phyloP scores from a whole-genome alignment of 2,113 vertebrate species.

The Grammomys dolichurus region DNA sequence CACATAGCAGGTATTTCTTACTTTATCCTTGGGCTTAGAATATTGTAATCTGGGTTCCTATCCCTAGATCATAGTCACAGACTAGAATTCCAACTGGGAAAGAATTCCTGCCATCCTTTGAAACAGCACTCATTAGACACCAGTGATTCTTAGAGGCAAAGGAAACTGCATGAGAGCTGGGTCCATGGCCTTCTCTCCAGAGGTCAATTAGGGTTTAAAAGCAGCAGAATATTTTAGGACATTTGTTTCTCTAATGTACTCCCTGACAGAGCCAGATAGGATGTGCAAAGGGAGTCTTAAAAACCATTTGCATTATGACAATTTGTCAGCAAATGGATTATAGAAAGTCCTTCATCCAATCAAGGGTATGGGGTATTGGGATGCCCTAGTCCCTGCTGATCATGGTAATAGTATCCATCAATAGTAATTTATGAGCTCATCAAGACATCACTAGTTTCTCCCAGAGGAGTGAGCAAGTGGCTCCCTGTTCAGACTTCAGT shows the following conservation, averaged over 20 bases:
- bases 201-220: constrained; percentile 71
- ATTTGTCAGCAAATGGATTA: constrained; percentile 56
- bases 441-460: background rate
- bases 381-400: constrained; percentile 38
- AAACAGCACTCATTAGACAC: background rate
- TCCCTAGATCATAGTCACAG: constrained; percentile 19
- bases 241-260: constrained; percentile 33
- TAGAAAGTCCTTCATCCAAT: constrained; percentile 45
- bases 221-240: constrained; percentile 61
- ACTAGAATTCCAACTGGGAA: constrained; percentile 5
- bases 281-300: constrained; percentile 45
- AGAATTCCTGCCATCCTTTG: constrained; percentile 47
- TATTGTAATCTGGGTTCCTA: constrained; percentile 23
- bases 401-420: constrained; percentile 56
- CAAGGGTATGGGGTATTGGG: background rate
- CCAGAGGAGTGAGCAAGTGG: background rate
- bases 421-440: constrained; percentile 11
- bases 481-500: background rate
- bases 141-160: constrained; percentile 37
- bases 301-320: constrained; percentile 42
- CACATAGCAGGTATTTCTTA: background rate
- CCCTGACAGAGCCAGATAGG: constrained; percentile 3
- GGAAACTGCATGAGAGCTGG: constrained; percentile 24
- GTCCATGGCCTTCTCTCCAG: constrained; percentile 29
- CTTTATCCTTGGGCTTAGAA: background rate